Evolutionary conservation across 2,888 invertebrate species (phyloP), one percentile per base, ranked within the genome.

Genomic region (Apamea epomidion): DNA sequence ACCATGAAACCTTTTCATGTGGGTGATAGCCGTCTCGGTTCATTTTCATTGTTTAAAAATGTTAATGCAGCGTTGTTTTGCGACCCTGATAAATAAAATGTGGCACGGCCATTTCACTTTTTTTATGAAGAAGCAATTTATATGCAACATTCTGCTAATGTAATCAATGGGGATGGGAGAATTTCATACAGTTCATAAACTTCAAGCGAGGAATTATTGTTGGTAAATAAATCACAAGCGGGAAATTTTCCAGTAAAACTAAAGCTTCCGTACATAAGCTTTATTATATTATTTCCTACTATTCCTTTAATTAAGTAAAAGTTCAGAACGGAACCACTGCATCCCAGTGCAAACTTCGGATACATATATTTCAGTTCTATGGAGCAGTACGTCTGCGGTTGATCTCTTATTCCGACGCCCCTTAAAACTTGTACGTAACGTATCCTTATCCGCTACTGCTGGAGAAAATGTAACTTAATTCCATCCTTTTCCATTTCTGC

Each of bases 21-120:
- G 87, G 87, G 89, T 88, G 78, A 84, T 81, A 88, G 58, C 71
- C 54, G 67, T 74, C 65, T 64, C 68, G 70, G 70, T 77, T 84
- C 54, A 69, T 37, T 74, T 78, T 51, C 67, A 78, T 79, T 75
- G 74, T 70, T 85, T 74, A 32, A 70, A 81, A 82, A 70, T 70
- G 64, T 67, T 14, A 76, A 62, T 69, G 29, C 32, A 37, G 16
- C 45, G 29, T 29, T 25, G 58, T 54, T 69, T 65, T 51, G 32
- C 16, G 25, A 68, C 29, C 18, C 16, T 67, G 45, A 68, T 45
- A 54, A 54, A 82, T 60, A 29, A 68, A 74, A 68, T 58, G n/a
- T 67, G 58, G 1, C 16, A 32, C 10, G 16, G 29, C 18, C 29
- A 5, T 29, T 32, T 60, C 21, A 58, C 29, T 25, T 67, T 37